These are phyloP conservation scores for Cydia splendana DNA, from an alignment of 1,140 invertebrate genomes.

Conservation along the genomic window DNA sequence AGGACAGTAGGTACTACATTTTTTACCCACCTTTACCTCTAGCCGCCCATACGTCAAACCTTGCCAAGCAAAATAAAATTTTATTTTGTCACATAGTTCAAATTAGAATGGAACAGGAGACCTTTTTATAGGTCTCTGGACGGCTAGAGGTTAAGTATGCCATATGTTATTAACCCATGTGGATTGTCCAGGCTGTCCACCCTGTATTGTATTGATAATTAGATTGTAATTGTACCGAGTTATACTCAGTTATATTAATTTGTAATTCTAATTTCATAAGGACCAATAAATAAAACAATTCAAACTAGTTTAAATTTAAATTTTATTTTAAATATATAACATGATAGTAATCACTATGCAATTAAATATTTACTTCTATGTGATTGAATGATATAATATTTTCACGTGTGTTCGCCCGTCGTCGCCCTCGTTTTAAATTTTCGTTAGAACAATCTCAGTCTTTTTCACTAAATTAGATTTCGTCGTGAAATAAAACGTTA, in stretches of 20 bases:
- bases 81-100: too few species aligned
- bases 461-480: conserved; percentile 46
- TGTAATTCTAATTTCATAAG: conserved; percentile 3
- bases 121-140: too few species aligned
- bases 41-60: too few species aligned
- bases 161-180: too few species aligned
- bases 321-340: conserved; percentile 77
- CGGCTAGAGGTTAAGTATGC: too few species aligned
- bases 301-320: conserved; percentile 57
- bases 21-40: too few species aligned
- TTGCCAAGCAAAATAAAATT: too few species aligned
- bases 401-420: conserved; percentile 41
- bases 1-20: too few species aligned
- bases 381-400: conserved; percentile 59
- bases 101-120: too few species aligned
- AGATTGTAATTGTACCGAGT: too few species aligned
- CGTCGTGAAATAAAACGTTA: conserved; percentile 32
- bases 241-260: neutral
- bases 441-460: conserved; percentile 56
- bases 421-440: conserved; percentile 36
- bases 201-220: too few species aligned
- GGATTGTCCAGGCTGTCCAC: too few species aligned
- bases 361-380: conserved; percentile 66
- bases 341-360: conserved; percentile 69
- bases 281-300: conserved; percentile 45